phyloP scores from a whole-genome alignment of 2,797 vertebrate species.

The Mus minutoides region DNA sequence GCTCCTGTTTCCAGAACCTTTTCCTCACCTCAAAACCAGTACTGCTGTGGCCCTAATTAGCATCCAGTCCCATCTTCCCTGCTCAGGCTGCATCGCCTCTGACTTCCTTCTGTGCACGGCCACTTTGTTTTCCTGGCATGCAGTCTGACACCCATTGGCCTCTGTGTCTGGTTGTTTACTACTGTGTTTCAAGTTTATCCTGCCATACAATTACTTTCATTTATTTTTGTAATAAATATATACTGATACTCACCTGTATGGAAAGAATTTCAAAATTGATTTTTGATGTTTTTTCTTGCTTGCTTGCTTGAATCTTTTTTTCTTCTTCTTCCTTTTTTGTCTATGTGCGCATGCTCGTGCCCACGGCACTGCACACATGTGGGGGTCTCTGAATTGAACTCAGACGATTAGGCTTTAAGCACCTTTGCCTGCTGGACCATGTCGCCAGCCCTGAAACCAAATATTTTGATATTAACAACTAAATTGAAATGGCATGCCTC shows the following conservation, averaged over 20 bases:
- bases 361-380: not conserved
- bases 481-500: conserved; percentile 3
- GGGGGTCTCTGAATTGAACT: not conserved
- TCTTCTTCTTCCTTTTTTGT: not conserved
- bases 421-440: not conserved
- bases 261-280: not conserved
- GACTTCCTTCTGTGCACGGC: not conserved
- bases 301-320: not conserved
- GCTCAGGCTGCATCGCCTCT: not conserved
- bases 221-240: not conserved
- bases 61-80: not conserved
- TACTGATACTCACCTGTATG: not conserved
- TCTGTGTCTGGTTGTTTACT: not conserved
- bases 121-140: not conserved
- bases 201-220: not conserved
- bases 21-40: not conserved
- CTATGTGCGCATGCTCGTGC: not conserved
- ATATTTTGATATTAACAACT: conserved; percentile 3
- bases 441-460: not conserved
- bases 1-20: not conserved
- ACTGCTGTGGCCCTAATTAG: not conserved
- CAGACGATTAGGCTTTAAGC: not conserved
- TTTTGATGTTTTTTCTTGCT: not conserved
- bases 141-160: not conserved
- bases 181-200: not conserved